A percentile compares a stretch with the other conserved stretches of the same genome.
These are phyloP conservation scores for Chelonoidis abingdonii DNA, from an alignment of 2,113 vertebrate species.

Conservation along the genomic window DNA sequence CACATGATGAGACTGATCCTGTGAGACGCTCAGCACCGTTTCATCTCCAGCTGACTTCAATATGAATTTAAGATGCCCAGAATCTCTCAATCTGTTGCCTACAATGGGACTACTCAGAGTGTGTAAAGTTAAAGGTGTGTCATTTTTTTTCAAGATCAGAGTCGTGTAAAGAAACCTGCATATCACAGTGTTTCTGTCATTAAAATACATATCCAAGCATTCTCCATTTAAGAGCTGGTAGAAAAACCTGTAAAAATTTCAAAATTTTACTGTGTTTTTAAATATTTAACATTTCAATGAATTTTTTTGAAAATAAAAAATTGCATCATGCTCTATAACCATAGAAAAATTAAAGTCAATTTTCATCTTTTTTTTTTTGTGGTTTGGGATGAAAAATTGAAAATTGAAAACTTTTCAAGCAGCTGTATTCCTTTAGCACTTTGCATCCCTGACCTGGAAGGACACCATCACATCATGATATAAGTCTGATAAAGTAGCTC, in stretches of 20 bases:
- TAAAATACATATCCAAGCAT: background rate
- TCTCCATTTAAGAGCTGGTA: background rate
- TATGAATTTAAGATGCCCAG: background rate
- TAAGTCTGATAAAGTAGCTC: background rate
- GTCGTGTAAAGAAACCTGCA: background rate
- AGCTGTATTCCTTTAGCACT: background rate
- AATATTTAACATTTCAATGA: background rate
- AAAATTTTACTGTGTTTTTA: background rate
- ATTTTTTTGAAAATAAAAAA: background rate
- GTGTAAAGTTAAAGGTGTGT: no score
- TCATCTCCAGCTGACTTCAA: background rate
- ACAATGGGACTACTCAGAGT: no score
- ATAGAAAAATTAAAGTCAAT: no score
- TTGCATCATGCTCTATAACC: background rate
- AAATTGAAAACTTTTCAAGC: background rate
- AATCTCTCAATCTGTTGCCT: background rate
- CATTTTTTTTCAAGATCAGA: no score
- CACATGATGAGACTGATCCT: no score
- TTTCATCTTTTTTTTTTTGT: no score
- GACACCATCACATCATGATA: background rate
- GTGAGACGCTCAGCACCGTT: background rate
- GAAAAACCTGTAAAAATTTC: background rate
- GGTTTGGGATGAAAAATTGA: background rate
- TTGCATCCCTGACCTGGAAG: background rate
- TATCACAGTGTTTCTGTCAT: background rate